A percentile compares a stretch with the other conserved stretches of the same genome.
phyloP scores from a whole-genome alignment of 2,888 invertebrate species.

The Mythimna pallens region DNA sequence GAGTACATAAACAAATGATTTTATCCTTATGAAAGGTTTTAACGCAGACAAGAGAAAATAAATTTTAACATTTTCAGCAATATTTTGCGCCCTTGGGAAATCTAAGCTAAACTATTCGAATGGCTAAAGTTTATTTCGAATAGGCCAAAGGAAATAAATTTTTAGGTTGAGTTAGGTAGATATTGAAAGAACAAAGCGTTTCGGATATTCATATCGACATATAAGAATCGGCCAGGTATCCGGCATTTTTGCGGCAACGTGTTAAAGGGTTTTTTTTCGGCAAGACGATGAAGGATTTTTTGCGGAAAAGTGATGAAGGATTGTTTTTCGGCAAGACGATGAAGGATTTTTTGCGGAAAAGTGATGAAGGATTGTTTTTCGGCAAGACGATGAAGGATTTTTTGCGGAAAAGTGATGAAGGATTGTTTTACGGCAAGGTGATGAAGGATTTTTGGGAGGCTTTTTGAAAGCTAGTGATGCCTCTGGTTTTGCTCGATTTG shows the following conservation, averaged over 20 bases:
- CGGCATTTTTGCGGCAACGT: not conserved
- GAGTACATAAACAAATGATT: not conserved
- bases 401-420: no score
- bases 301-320: no score
- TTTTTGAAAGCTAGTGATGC: constrained; percentile 1
- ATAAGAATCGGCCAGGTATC: not conserved
- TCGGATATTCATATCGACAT: not conserved
- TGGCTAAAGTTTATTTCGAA: constrained; percentile 22
- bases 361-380: no score
- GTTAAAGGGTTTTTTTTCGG: no score
- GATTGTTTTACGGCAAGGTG: no score
- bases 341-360: no score
- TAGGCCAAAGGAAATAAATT: constrained; percentile 6
- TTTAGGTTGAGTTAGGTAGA: constrained; percentile 17
- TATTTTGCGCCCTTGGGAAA: constrained; percentile 49
- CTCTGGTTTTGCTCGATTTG: not conserved
- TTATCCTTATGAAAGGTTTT: constrained; percentile 19
- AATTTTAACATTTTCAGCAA: constrained; percentile 22
- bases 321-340: no score
- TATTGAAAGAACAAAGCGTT: not conserved
- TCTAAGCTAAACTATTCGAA: constrained; percentile 50
- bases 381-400: not conserved
- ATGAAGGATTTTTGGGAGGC: not conserved
- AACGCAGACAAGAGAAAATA: constrained; percentile 22
- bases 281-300: no score